Percentiles rank a stretch among this genome's conserved stretches.
Conservation (phyloP, 2,888 invertebrate species). For the Cryptosula pallasiana region DNA sequence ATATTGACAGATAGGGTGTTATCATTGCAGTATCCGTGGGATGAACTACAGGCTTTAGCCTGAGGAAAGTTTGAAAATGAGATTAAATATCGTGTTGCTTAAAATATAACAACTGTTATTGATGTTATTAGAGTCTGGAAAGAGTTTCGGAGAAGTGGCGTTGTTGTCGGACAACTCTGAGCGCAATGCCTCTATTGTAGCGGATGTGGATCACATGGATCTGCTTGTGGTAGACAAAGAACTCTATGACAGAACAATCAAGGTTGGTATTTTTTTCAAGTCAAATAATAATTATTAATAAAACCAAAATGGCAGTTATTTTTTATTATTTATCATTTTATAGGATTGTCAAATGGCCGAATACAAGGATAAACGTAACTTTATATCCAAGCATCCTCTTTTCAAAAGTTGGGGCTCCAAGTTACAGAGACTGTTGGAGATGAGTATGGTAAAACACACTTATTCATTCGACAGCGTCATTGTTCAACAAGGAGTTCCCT, state of each 20-base stretch:
- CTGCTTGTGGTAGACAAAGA: conserved; percentile 48
- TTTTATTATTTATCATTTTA: too few species aligned
- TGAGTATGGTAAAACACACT: conserved; percentile 48
- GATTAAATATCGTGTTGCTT: too few species aligned
- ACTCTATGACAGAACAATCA: conserved; percentile 47
- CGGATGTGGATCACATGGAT: conserved; percentile 40
- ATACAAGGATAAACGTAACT: conserved; percentile 46
- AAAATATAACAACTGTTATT: too few species aligned
- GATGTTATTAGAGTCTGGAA: conserved; percentile 39
- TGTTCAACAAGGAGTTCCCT: conserved; percentile 43
- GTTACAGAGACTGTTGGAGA: conserved; percentile 49
- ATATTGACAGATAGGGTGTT: neutral
- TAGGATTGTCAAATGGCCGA: conserved; percentile 45
- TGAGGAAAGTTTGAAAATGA: too few species aligned
- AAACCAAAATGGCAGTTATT: too few species aligned
- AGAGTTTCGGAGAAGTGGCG: conserved; percentile 51
- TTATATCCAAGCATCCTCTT: conserved; percentile 43
- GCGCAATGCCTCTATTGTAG: conserved; percentile 48
- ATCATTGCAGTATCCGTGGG: neutral
- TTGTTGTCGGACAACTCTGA: conserved; percentile 46
- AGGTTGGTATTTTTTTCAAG: too few species aligned
- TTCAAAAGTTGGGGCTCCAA: conserved; percentile 48
- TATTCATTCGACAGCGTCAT: conserved; percentile 43
- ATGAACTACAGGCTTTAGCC: too few species aligned
- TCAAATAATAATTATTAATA: too few species aligned